Evolutionary conservation across 1,140 invertebrate species (phyloP).

Genomic region (honey bee (Apis mellifera)): Amel_HAv3.1 CM009932.2:4767501-4768000

Average conservation of each 20-base stretch:
- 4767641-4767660: background rate
- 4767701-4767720: slow-evolving; percentile 20
- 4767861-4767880: slow-evolving; percentile 39
- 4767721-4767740: slow-evolving; percentile 24
- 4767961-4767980: slow-evolving; percentile 70
- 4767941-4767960: slow-evolving; percentile 79
- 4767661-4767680: background rate
- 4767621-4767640: slow-evolving; percentile 4
- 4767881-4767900: slow-evolving; percentile 56
- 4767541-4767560: background rate
- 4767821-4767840: slow-evolving; percentile 17
- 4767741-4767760: slow-evolving; percentile 12
- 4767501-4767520: background rate
- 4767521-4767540: background rate
- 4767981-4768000: slow-evolving; percentile 5
- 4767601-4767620: slow-evolving; percentile 14
- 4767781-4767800: slow-evolving; percentile 23
- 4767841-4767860: slow-evolving; percentile 39
- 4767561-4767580: slow-evolving; percentile 1
- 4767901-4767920: slow-evolving; percentile 53
- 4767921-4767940: slow-evolving; percentile 73
- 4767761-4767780: slow-evolving; percentile 53
- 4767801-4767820: slow-evolving; percentile 3
- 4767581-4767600: background rate
- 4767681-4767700: slow-evolving; percentile 15